Percentiles rank a stretch among this genome's conserved stretches.
Evolutionary conservation across 2,888 invertebrate species (phyloP).

Genomic region (Chrysodeixis includens): DNA sequence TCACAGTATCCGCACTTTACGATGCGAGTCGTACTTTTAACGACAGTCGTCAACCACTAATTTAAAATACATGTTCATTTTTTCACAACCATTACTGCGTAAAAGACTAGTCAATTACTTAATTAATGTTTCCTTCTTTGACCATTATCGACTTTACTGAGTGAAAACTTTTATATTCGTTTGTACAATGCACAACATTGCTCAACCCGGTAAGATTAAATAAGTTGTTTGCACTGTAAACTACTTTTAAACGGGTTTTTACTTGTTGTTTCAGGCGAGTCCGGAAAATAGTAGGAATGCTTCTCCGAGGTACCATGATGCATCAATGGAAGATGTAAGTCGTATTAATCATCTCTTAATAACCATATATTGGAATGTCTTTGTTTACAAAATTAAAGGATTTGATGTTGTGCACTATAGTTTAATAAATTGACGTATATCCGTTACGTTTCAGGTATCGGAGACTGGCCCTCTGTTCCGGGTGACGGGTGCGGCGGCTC

Average conservation of each 20-base stretch:
- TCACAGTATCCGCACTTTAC: slow-evolving; percentile 32
- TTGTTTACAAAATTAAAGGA: too few relatives aligned
- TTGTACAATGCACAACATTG: background rate
- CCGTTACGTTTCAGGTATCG: slow-evolving; percentile 74
- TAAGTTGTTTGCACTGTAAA: background rate
- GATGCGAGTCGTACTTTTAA: slow-evolving; percentile 30
- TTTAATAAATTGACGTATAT: too few relatives aligned
- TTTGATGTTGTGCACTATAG: too few relatives aligned
- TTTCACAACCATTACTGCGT: slow-evolving; percentile 16
- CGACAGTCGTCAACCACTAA: slow-evolving; percentile 26
- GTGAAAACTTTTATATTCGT: background rate
- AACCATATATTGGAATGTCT: background rate
- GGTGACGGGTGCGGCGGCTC: slow-evolving; percentile 87
- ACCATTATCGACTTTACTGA: background rate
- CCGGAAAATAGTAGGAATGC: slow-evolving; percentile 87
- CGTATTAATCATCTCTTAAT: slow-evolving; percentile 1
- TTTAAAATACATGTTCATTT: slow-evolving; percentile 26
- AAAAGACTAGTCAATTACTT: slow-evolving; percentile 31
- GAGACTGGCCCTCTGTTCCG: slow-evolving; percentile 85
- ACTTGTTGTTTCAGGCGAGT: slow-evolving; percentile 84
- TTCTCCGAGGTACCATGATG: slow-evolving; percentile 86
- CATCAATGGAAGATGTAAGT: slow-evolving; percentile 87
- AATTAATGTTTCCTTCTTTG: slow-evolving; percentile 28
- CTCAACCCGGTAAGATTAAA: too few relatives aligned
- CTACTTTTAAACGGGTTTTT: slow-evolving; percentile 21